Percentiles rank a stretch among this genome's conserved stretches.
These are phyloP conservation scores for Myotis yumanensis DNA, from an alignment of 2,113 vertebrate species.

Conservation along the genomic window DNA sequence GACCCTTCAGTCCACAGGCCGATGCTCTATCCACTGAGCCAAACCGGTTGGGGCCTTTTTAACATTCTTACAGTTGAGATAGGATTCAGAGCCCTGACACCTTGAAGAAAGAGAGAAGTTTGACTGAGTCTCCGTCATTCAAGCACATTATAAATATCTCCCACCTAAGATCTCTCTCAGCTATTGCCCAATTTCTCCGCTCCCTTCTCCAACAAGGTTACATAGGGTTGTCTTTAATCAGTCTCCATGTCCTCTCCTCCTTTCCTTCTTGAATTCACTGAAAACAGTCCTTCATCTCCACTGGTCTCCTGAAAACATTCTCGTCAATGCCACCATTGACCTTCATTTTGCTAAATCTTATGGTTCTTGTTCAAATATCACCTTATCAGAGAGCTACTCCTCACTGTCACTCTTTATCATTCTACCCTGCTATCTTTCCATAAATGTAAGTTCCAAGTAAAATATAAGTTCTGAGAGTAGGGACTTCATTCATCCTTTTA, in stretches of 20 bases:
- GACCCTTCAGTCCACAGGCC: too few relatives aligned
- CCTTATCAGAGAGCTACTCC: neutral
- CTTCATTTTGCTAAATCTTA: neutral
- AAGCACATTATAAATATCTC: neutral
- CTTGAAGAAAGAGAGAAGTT: neutral
- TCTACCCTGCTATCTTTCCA: neutral
- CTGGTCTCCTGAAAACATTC: neutral
- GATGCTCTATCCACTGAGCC: too few relatives aligned
- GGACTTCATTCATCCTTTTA: neutral
- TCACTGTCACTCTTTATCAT: neutral
- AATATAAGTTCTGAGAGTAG: neutral
- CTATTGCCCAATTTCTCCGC: neutral
- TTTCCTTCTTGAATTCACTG: neutral
- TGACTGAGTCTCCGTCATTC: neutral
- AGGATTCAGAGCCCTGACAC: neutral
- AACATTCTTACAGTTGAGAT: neutral
- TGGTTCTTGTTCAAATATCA: neutral
- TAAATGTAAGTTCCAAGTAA: neutral
- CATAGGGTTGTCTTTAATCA: neutral
- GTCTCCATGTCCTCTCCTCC: neutral
- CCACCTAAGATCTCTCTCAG: neutral
- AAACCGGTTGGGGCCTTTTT: too few relatives aligned
- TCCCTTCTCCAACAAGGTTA: neutral
- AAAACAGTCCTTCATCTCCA: neutral
- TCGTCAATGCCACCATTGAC: neutral